phyloP scores from a whole-genome alignment of 2,888 invertebrate genomes.

The Ormyrus pomaceus region DNA sequence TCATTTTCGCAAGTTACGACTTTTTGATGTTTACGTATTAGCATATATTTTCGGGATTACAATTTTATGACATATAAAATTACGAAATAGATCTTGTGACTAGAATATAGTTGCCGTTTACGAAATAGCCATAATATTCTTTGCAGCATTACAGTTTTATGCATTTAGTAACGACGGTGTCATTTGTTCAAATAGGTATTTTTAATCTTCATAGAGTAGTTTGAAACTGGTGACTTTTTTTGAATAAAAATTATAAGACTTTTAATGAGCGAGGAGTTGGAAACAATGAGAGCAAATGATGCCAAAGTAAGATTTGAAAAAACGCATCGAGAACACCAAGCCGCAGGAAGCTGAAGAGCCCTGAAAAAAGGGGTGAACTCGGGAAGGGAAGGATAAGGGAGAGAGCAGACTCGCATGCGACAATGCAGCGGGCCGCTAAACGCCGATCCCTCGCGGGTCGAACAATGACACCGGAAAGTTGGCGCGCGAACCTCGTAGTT shows the following conservation, averaged over 20 bases:
- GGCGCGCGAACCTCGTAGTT: constrained; percentile 17
- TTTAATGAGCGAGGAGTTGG: too few species aligned
- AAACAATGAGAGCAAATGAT: constrained; percentile 18
- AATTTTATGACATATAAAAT: too few species aligned
- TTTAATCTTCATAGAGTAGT: too few species aligned
- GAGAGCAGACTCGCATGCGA: neutral
- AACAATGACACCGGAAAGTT: constrained; percentile 49
- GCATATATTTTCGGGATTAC: neutral
- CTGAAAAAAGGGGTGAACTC: constrained; percentile 22
- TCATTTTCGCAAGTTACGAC: too few species aligned
- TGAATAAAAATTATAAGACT: neutral
- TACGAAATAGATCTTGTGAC: too few species aligned
- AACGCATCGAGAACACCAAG: neutral
- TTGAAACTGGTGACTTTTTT: neutral
- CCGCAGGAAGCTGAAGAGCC: neutral
- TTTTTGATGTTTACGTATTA: neutral
- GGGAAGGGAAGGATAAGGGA: neutral
- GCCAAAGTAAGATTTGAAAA: constrained; percentile 28
- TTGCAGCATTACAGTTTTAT: too few species aligned
- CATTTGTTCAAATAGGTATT: too few species aligned
- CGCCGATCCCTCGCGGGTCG: constrained; percentile 20
- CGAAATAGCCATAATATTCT: too few species aligned
- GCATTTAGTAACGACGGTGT: too few species aligned
- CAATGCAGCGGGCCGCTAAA: constrained; percentile 47
- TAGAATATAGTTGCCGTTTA: too few species aligned